phyloP scores from a whole-genome alignment of 2,888 invertebrate genomes.

The Diplolepis rosae region DNA sequence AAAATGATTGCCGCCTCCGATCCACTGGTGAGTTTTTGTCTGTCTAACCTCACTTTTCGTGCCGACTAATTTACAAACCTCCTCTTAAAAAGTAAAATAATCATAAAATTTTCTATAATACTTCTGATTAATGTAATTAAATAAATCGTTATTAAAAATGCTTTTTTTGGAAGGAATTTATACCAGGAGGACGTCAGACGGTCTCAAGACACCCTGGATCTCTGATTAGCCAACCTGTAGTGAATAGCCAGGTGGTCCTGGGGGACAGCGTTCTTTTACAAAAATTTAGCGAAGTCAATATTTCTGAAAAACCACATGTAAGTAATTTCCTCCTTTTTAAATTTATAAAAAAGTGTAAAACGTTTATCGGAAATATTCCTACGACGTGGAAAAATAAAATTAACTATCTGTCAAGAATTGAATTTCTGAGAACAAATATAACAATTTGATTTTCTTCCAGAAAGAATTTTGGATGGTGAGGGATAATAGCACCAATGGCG shows the following conservation, averaged over 20 bases:
- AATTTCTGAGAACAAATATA: background rate
- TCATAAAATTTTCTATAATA: background rate
- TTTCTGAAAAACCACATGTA: constrained; percentile 76
- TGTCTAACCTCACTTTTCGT: constrained; percentile 21
- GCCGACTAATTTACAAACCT: background rate
- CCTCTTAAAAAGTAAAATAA: background rate
- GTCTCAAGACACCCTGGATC: constrained; percentile 85
- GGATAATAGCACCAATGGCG: constrained; percentile 76
- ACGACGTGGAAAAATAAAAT: too few species aligned
- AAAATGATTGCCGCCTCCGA: constrained; percentile 93
- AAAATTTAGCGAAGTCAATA: constrained; percentile 85
- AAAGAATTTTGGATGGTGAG: constrained; percentile 73
- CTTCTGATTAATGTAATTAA: background rate
- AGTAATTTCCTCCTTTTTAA: constrained; percentile 38
- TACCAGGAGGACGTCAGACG: constrained; percentile 90
- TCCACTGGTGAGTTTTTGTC: constrained; percentile 81
- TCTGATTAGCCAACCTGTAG: constrained; percentile 72
- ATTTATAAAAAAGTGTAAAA: background rate
- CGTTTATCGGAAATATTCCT: too few species aligned
- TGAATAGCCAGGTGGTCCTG: constrained; percentile 70
- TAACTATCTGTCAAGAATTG: background rate
- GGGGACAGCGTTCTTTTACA: constrained; percentile 82
- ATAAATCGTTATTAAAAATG: constrained; percentile 16
- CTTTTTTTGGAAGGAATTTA: constrained; percentile 81
- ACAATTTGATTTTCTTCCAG: constrained; percentile 45